These are phyloP conservation scores for Eupithecia insigniata DNA, from an alignment of 2,888 invertebrate genomes.

Conservation along the genomic window DNA sequence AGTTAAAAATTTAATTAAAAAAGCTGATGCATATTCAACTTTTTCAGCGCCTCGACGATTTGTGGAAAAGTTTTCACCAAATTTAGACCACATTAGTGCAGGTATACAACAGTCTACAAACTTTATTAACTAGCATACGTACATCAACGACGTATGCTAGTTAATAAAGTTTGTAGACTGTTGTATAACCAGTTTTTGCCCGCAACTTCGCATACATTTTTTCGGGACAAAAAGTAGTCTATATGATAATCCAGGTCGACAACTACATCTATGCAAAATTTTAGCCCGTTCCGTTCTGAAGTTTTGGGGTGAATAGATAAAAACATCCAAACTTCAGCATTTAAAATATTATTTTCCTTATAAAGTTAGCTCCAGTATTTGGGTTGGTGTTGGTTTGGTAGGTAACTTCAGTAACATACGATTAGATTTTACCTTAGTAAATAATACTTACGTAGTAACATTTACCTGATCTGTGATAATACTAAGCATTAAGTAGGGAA, in stretches of 20 bases:
- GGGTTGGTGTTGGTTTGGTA: neutral
- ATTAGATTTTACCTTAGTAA: neutral
- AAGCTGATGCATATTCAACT: conserved; percentile 12
- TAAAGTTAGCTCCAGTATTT: no score
- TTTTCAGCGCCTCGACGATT: conserved; percentile 17
- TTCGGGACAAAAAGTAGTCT: neutral
- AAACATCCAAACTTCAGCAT: no score
- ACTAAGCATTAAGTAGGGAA: neutral
- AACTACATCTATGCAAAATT: neutral
- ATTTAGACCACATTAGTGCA: conserved; percentile 16
- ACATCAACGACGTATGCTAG: neutral
- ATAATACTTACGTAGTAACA: no score
- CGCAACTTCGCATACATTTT: neutral
- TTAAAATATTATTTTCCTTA: no score
- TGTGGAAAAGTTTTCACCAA: conserved; percentile 16
- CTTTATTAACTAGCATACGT: no score
- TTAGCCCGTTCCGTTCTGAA: neutral
- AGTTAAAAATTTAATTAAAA: conserved; percentile 12
- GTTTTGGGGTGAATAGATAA: neutral
- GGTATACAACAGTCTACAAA: no score
- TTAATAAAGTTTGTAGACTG: conserved; percentile 5
- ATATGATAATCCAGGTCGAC: neutral
- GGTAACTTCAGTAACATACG: neutral
- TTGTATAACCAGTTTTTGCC: neutral
- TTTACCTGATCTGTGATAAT: no score